Conservation (phyloP, 1,140 invertebrate species). For the Caenorhabditis inopinata region DNA sequence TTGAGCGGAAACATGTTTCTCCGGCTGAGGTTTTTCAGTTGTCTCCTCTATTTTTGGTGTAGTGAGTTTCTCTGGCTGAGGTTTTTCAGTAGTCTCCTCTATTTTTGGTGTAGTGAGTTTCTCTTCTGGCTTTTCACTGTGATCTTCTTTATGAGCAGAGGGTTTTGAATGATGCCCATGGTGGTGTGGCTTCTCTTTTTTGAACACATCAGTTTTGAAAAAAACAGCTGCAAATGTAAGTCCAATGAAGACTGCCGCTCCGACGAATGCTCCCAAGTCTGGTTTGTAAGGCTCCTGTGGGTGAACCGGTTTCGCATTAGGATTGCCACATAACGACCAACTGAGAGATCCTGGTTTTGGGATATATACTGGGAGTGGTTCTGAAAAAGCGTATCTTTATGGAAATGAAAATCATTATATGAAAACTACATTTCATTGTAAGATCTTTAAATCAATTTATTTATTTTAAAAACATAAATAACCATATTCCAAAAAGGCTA, state of each 20-base stretch:
- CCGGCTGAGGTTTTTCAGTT: background rate
- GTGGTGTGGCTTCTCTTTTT: slow-evolving; percentile 15
- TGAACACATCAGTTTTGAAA: slow-evolving; percentile 31
- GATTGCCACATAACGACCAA: background rate
- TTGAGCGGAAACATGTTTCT: background rate
- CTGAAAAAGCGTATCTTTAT: no score
- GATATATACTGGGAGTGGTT: background rate
- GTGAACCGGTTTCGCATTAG: slow-evolving; percentile 9
- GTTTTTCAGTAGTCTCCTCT: no score
- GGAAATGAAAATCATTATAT: no score
- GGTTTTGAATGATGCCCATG: background rate
- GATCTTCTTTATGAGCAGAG: background rate
- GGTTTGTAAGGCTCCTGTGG: slow-evolving; percentile 11
- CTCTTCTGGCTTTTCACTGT: background rate
- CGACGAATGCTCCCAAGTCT: background rate
- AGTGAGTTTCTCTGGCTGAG: background rate
- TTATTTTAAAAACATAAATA: no score
- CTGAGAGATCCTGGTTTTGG: slow-evolving; percentile 25
- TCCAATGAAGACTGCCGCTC: slow-evolving; percentile 8
- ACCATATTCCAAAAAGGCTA: no score
- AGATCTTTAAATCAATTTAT: no score
- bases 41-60: no score
- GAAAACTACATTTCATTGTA: no score
- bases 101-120: background rate
- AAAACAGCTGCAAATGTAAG: slow-evolving; percentile 19